These are phyloP conservation scores for Centropus bengalensis DNA, from an alignment of 2,113 vertebrate genomes.

Conservation along the genomic window DNA sequence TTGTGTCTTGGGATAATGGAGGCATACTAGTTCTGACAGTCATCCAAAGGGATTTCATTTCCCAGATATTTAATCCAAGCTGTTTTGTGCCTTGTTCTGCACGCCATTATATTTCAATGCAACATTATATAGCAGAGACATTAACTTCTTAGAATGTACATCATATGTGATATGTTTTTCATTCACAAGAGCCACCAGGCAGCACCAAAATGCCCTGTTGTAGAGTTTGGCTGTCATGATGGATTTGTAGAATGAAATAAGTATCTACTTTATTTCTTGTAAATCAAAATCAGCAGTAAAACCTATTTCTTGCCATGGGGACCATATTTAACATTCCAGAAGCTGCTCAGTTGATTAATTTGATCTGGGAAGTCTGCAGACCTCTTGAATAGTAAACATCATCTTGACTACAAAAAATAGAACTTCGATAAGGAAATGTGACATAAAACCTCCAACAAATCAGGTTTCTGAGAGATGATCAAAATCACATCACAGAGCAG, in stretches of 20 bases:
- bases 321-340: conserved; percentile 15
- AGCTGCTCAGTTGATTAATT: conserved; percentile 33
- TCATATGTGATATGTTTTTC: conserved; percentile 6
- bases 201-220: not conserved
- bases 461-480: not conserved
- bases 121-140: not conserved
- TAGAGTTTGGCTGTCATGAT: conserved; percentile 10
- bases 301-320: conserved; percentile 33
- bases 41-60: conserved; percentile 33
- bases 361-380: conserved; percentile 17
- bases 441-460: not conserved
- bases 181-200: not conserved
- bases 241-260: conserved; percentile 29
- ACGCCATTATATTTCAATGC: not conserved
- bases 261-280: conserved; percentile 22
- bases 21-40: conserved; percentile 4
- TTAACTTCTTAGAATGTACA: not conserved
- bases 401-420: not conserved
- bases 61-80: conserved; percentile 12
- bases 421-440: not conserved
- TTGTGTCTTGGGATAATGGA: conserved; percentile 26
- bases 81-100: not conserved
- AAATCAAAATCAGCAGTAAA: conserved; percentile 34
- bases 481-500: not conserved
- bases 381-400: conserved; percentile 31